Evolutionary conservation across 2,113 vertebrate genomes (phyloP).

Genomic region (Callocephalon fimbriatum): DNA sequence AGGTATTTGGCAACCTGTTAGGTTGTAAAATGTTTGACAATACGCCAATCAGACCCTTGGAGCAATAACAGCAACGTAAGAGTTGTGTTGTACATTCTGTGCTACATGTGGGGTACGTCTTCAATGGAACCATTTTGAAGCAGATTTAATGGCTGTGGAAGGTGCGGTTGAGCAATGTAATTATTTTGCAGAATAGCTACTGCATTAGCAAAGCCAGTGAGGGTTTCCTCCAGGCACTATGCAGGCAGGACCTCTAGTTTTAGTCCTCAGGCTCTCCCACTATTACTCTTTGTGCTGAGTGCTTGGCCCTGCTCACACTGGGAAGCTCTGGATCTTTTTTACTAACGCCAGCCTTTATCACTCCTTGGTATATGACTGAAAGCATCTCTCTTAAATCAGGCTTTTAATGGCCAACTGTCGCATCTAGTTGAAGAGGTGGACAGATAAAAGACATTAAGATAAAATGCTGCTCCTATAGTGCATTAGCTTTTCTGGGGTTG

Average conservation of each 20-base stretch:
- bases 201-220: not conserved
- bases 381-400: not conserved
- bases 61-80: not conserved
- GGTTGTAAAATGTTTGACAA: slow-evolving; percentile 51
- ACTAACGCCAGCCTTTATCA: not conserved
- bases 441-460: not conserved
- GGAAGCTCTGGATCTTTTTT: not conserved
- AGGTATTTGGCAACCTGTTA: slow-evolving; percentile 46
- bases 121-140: not conserved
- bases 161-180: not conserved
- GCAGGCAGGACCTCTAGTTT: not conserved
- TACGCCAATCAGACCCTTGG: slow-evolving; percentile 28
- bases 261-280: not conserved
- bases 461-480: not conserved
- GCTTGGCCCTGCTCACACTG: not conserved
- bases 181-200: not conserved
- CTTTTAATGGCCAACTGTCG: not conserved
- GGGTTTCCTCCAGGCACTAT: not conserved
- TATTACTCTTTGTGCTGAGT: not conserved
- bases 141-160: not conserved
- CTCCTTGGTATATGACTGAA: not conserved
- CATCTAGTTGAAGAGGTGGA: not conserved
- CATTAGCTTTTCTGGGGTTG: not conserved
- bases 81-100: not conserved
- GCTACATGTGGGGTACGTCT: not conserved